Evolutionary conservation across 2,888 invertebrate genomes (phyloP).

Genomic region (Agrilus cyanescens): DNA sequence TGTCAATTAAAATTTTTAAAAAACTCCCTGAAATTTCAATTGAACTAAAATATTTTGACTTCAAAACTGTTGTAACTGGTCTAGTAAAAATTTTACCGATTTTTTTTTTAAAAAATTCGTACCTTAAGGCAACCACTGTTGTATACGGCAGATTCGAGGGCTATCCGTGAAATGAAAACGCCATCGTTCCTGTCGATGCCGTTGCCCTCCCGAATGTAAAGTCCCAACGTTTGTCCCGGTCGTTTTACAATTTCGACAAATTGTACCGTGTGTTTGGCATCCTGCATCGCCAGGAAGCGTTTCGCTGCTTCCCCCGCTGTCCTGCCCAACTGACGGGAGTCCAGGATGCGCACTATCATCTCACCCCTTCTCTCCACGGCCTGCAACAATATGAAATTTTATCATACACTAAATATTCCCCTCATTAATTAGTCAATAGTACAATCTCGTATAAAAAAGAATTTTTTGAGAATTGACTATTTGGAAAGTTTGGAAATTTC

Average conservation of each 20-base stretch:
- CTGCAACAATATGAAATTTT: conserved; percentile 19
- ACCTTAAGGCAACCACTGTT: conserved; percentile 92
- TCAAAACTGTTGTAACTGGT: too few relatives aligned
- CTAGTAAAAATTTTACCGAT: too few relatives aligned
- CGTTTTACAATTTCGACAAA: conserved; percentile 98
- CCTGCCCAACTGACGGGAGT: conserved; percentile 76
- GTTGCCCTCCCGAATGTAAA: conserved; percentile 98
- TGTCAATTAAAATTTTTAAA: too few relatives aligned
- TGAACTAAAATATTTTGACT: too few relatives aligned
- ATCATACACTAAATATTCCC: conserved; percentile 9
- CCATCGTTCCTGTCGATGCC: conserved; percentile 92
- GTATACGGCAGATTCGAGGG: conserved; percentile 91
- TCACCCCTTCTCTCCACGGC: conserved; percentile 82
- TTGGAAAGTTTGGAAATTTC: too few relatives aligned
- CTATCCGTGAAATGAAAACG: conserved; percentile 94
- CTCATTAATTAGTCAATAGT: too few relatives aligned
- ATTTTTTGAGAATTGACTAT: too few relatives aligned
- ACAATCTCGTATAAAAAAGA: too few relatives aligned
- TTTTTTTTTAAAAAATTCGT: too few relatives aligned
- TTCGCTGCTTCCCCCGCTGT: conserved; percentile 80
- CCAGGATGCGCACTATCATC: conserved; percentile 88
- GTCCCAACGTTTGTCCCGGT: conserved; percentile 94
- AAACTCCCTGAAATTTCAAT: too few relatives aligned
- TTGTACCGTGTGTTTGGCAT: conserved; percentile 54
- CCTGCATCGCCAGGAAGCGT: conserved; percentile 71